Percentiles rank a stretch among this genome's conserved stretches.
These are phyloP conservation scores for Phalloptychus januarius DNA, from an alignment of 2,797 vertebrate genomes.

Conservation along the genomic window DNA sequence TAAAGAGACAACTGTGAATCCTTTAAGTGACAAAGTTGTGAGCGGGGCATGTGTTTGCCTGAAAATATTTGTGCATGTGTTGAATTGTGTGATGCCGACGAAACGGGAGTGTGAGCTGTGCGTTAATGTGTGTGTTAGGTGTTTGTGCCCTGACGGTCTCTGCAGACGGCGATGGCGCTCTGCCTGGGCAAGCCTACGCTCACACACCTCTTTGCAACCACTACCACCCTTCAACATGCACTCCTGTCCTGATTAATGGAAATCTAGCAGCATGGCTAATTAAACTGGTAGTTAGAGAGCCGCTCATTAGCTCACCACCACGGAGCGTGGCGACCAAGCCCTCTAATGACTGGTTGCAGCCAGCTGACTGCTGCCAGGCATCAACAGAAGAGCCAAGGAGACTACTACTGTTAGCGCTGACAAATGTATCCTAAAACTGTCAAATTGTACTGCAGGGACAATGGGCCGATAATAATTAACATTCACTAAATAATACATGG, in stretches of 20 bases:
- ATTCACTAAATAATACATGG: conserved; percentile 70
- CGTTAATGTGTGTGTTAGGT: conserved; percentile 72
- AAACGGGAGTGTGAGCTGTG: conserved; percentile 65
- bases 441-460: conserved; percentile 73
- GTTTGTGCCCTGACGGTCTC: conserved; percentile 76
- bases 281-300: conserved; percentile 82
- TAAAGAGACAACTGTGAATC: conserved; percentile 81
- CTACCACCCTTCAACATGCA: conserved; percentile 55
- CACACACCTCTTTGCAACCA: conserved; percentile 46
- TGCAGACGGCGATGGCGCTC: conserved; percentile 74
- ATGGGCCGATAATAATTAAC: conserved; percentile 77
- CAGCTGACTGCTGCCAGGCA: conserved; percentile 53
- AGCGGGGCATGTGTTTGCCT: conserved; percentile 78
- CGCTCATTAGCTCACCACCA: conserved; percentile 80
- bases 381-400: conserved; percentile 65
- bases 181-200: conserved; percentile 84
- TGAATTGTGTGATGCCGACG: conserved; percentile 72
- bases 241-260: conserved; percentile 81
- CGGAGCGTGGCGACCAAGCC: conserved; percentile 60
- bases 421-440: conserved; percentile 83
- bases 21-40: conserved; percentile 82
- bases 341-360: conserved; percentile 68
- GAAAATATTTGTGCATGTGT: conserved; percentile 79
- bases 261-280: conserved; percentile 85
- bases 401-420: conserved; percentile 77